phyloP scores from a whole-genome alignment of 2,113 vertebrate genomes.

The Maccullochella peelii region DNA sequence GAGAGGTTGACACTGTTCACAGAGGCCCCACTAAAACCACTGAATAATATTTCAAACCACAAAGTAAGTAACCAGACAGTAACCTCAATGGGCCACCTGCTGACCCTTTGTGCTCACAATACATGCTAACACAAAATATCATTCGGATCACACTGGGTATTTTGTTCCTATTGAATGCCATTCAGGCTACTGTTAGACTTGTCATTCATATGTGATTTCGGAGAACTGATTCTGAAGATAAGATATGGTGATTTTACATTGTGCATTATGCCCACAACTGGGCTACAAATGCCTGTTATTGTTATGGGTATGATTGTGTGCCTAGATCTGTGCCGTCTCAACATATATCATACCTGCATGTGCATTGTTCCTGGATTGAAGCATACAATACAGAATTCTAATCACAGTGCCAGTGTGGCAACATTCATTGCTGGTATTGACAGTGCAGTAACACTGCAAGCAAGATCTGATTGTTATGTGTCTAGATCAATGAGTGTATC shows the following conservation, averaged over 20 bases:
- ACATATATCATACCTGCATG: conserved; percentile 16
- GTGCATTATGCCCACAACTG: neutral
- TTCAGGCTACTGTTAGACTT: neutral
- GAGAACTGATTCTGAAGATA: neutral
- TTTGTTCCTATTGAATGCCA: neutral
- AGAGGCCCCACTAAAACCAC: conserved; percentile 19
- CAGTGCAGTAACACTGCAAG: conserved; percentile 31
- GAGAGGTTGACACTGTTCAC: conserved; percentile 39
- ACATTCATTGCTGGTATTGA: conserved; percentile 50
- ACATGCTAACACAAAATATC: conserved; percentile 3
- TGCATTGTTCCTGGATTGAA: conserved; percentile 12
- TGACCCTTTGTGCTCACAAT: conserved; percentile 23
- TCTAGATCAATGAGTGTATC: conserved; percentile 30
- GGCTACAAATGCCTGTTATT: neutral
- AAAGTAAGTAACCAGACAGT: conserved; percentile 20
- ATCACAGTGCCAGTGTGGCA: conserved; percentile 19
- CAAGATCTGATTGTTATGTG: conserved; percentile 51
- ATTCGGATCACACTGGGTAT: neutral
- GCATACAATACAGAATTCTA: conserved; percentile 12
- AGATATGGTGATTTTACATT: neutral
- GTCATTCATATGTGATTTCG: neutral
- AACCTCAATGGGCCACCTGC: neutral
- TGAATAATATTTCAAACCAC: conserved; percentile 35
- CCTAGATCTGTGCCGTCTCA: neutral
- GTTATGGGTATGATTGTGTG: neutral